Conservation (phyloP, 2,888 invertebrate genomes). For the Syrista parreyssii region DNA sequence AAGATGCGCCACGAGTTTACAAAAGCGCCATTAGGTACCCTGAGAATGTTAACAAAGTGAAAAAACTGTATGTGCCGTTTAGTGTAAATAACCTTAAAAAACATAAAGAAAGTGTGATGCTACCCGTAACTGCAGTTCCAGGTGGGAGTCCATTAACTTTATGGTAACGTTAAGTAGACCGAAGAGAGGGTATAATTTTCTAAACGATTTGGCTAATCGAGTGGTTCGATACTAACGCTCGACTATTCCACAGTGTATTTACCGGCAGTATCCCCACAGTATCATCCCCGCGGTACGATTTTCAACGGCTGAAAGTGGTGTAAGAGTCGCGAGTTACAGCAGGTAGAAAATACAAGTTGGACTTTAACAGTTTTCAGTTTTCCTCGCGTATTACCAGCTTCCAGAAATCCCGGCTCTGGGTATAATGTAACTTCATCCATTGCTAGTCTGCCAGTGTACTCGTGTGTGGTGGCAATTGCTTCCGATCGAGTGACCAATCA, state of each 20-base stretch:
- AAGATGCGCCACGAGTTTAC: neutral
- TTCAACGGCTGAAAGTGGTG: neutral
- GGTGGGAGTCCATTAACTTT: constrained; percentile 33
- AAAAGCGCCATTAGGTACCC: neutral
- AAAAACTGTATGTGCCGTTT: neutral
- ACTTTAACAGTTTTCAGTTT: constrained; percentile 17
- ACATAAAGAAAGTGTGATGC: neutral
- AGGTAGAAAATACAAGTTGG: neutral
- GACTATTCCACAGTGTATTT: neutral
- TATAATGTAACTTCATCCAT: constrained; percentile 2
- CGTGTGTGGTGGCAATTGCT: constrained; percentile 47
- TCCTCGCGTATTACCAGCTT: constrained; percentile 9
- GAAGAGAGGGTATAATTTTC: constrained; percentile 50
- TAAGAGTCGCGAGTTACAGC: neutral
- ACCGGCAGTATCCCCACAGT: neutral
- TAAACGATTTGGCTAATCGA: constrained; percentile 57
- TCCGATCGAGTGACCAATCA: constrained; percentile 58
- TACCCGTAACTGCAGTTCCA: neutral
- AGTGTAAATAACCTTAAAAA: neutral
- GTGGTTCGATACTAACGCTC: constrained; percentile 18
- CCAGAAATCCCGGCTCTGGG: neutral
- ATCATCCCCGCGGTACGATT: neutral
- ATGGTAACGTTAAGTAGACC: constrained; percentile 49
- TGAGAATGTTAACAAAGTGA: neutral
- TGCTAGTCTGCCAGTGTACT: constrained; percentile 1